Percentiles rank a stretch among this genome's conserved stretches.
Evolutionary conservation across 2,888 invertebrate species (phyloP).

Genomic region (Eristalis arbustorum): DNA sequence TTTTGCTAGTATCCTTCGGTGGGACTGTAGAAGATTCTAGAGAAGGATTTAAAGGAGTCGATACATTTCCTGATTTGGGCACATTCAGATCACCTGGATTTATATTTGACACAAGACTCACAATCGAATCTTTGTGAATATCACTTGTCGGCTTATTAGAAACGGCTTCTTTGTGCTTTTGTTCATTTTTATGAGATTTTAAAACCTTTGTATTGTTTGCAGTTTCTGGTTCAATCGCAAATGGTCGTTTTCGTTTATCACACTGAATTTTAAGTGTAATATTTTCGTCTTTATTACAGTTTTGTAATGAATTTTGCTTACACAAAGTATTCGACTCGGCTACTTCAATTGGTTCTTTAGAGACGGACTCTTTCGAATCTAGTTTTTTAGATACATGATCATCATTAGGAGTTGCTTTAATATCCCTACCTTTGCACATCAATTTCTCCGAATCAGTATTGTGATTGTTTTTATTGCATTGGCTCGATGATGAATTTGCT

Average conservation of each 20-base stretch:
- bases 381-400: no score
- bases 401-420: background rate
- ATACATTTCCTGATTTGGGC: background rate
- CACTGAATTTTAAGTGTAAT: no score
- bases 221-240: background rate
- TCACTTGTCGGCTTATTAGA: background rate
- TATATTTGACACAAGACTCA: background rate
- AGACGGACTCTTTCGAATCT: background rate
- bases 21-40: background rate
- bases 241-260: background rate
- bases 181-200: background rate
- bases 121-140: background rate
- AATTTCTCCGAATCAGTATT: no score
- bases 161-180: background rate
- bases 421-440: background rate
- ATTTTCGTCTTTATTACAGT: no score
- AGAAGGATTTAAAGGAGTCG: background rate
- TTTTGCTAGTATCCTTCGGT: background rate
- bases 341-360: background rate
- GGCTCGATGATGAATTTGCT: background rate
- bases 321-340: background rate
- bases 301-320: background rate
- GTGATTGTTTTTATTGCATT: no score
- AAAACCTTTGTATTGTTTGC: background rate
- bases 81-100: background rate